Percentiles rank a stretch among this genome's conserved stretches.
Evolutionary conservation across 1,140 invertebrate species (phyloP).

Genomic region (Mylabris phalerata): DNA sequence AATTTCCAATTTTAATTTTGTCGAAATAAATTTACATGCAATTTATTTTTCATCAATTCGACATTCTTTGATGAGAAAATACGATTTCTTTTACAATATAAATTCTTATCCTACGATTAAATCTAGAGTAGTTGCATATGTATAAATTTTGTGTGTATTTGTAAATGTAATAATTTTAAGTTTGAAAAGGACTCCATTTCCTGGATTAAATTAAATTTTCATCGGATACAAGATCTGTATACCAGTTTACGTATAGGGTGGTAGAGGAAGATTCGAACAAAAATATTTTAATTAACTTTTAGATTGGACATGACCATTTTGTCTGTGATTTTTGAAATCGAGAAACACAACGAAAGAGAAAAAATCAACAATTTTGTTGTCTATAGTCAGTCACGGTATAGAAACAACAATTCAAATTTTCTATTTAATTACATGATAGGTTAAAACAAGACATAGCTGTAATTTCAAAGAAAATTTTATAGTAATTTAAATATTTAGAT

Average conservation of each 20-base stretch:
- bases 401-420: too few species aligned
- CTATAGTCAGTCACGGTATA: slow-evolving; percentile 6
- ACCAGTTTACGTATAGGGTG: background rate
- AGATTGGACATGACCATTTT: slow-evolving; percentile 1
- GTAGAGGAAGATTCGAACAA: slow-evolving; percentile 9
- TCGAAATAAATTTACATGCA: slow-evolving; percentile 25
- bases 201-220: slow-evolving; percentile 20
- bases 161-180: background rate
- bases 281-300: slow-evolving; percentile 21
- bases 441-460: background rate
- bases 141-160: too few species aligned
- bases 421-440: too few species aligned
- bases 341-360: slow-evolving; percentile 9
- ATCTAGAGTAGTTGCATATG: too few species aligned
- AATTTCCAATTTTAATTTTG: slow-evolving; percentile 25
- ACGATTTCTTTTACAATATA: too few species aligned
- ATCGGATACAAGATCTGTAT: slow-evolving; percentile 7
- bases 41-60: background rate
- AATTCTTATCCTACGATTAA: too few species aligned
- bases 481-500: slow-evolving; percentile 13
- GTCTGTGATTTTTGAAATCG: background rate
- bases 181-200: slow-evolving; percentile 20
- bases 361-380: slow-evolving; percentile 6
- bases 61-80: too few species aligned
- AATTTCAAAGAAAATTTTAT: slow-evolving; percentile 1